These are phyloP conservation scores for Coturnix japonica DNA, from an alignment of 2,113 vertebrate species.

Conservation along the genomic window DNA sequence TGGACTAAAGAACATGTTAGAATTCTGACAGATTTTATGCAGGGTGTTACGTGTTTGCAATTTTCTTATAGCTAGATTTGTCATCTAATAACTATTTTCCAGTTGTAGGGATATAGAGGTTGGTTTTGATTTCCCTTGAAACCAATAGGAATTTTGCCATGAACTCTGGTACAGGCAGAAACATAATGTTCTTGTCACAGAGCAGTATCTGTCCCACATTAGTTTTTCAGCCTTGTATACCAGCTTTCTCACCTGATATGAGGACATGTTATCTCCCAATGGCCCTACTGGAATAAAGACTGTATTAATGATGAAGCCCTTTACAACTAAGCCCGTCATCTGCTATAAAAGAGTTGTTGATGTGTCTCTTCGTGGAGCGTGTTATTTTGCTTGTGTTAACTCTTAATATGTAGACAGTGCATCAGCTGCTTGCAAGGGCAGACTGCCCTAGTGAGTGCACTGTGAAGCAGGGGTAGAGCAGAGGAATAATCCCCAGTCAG, in stretches of 20 bases:
- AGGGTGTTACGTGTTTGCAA: background rate
- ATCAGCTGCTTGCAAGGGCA: background rate
- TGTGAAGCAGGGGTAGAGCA: background rate
- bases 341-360: background rate
- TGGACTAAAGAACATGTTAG: background rate
- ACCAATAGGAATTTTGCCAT: background rate
- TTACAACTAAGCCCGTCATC: background rate
- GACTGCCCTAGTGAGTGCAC: background rate
- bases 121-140: background rate
- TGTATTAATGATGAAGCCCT: background rate
- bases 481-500: background rate
- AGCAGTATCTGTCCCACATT: background rate
- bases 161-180: background rate
- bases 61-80: background rate
- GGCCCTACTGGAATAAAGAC: background rate
- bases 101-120: background rate
- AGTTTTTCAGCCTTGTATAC: background rate
- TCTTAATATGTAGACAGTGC: background rate
- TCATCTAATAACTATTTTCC: background rate
- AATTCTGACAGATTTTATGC: background rate
- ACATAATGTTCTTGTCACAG: background rate
- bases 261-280: background rate
- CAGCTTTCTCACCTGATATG: background rate
- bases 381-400: background rate
- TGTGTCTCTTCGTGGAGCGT: background rate